phyloP scores from a whole-genome alignment of 2,888 invertebrate species.

The Octodonta nipae region DNA sequence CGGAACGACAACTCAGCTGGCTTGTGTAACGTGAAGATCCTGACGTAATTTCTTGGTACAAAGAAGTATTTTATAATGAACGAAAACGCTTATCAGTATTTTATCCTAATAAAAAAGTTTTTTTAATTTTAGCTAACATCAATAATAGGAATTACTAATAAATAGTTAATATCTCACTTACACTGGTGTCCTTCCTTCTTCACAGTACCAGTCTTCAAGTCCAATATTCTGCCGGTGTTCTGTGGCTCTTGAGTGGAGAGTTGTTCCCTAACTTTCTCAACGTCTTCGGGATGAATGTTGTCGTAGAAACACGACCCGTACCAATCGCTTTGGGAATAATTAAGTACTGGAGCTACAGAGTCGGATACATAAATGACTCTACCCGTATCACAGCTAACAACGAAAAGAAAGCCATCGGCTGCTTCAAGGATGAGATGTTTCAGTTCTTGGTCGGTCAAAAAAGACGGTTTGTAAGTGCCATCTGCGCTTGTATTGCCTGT shows the following conservation, averaged over 20 bases:
- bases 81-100: too few species aligned
- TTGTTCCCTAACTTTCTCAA: conserved; percentile 93
- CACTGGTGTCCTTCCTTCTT: conserved; percentile 98
- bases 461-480: conserved; percentile 95
- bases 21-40: too few species aligned
- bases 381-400: conserved; percentile 93
- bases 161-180: conserved; percentile 38
- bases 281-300: conserved; percentile 94
- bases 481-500: conserved; percentile 94
- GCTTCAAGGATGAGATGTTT: conserved; percentile 98
- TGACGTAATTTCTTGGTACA: too few species aligned
- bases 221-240: conserved; percentile 87
- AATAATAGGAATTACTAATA: not conserved
- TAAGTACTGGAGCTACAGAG: conserved; percentile 92
- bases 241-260: conserved; percentile 93
- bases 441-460: conserved; percentile 95
- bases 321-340: conserved; percentile 96
- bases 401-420: conserved; percentile 95
- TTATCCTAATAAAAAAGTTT: not conserved
- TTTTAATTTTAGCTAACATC: not conserved
- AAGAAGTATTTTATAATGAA: too few species aligned
- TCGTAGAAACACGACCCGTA: conserved; percentile 91
- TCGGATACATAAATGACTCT: conserved; percentile 96
- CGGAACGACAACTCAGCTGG: too few species aligned
- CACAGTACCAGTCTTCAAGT: conserved; percentile 95